Evolutionary conservation across 2,888 invertebrate species (phyloP).

Genomic region (Leptopterna dolabrata): DNA sequence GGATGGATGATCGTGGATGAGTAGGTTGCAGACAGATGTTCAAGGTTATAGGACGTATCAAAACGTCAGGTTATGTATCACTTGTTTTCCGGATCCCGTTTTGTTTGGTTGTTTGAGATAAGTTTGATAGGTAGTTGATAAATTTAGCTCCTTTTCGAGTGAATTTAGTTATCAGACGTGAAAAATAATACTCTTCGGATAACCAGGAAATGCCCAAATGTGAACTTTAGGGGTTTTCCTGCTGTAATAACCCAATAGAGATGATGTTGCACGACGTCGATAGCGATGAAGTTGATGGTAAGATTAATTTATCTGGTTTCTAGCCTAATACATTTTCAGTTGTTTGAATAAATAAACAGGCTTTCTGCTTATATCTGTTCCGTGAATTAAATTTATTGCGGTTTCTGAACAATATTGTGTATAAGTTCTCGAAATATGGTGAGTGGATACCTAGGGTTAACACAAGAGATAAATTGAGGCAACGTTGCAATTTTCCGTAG

Average conservation of each 20-base stretch:
- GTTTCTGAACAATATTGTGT: no score
- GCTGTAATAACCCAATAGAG: neutral
- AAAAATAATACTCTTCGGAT: neutral
- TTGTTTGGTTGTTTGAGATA: no score
- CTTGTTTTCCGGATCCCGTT: neutral
- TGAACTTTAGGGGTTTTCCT: neutral
- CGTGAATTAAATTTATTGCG: no score
- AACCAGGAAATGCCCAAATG: neutral
- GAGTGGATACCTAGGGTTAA: no score
- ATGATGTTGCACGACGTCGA: slow-evolving; percentile 60
- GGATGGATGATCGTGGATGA: neutral
- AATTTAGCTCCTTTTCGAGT: neutral
- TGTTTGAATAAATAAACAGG: no score
- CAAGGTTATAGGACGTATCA: neutral
- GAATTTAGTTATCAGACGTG: neutral
- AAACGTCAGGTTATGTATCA: neutral
- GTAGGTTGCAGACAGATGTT: neutral
- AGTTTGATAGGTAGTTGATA: neutral
- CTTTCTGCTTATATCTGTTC: no score
- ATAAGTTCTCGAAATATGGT: no score
- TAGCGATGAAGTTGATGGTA: slow-evolving; percentile 61
- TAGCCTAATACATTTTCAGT: neutral
- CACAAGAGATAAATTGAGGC: no score
- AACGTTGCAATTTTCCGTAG: no score
- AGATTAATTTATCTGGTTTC: neutral